Evolutionary conservation across 2,888 invertebrate species (phyloP), one percentile per base, ranked within the genome.

Genomic region (Unio delphinus): DNA sequence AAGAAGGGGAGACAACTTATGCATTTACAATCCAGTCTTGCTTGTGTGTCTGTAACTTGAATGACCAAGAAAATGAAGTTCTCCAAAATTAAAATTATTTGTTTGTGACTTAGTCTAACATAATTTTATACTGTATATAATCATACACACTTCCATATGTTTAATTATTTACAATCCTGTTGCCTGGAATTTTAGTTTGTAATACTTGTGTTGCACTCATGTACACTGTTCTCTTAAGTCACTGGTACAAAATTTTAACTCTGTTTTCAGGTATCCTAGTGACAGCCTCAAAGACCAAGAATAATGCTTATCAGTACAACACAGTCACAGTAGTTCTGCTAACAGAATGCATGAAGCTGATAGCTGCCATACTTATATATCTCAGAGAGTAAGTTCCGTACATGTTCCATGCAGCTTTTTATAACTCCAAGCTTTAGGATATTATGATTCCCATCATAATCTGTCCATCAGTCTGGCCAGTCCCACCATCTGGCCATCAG

Each of bases 331-430:
- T 96, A 58, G 97, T 98, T 54, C 92, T 97, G 74, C 89, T 96
- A 72, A 96, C 96, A 8, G 98, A 98, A 92, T 91, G 95, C 64
- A 90, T 96, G 23, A 98, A 98, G 90, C 91, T 98, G 67, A 78
- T 95, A 1, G 92, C 94, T 54, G 96, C 96, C 1, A 89, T 93
- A 54, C 79, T 91, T 67, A 90, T 96, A 5, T 97, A 89, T 80
- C 70, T 90, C 34, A 88, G 87, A 81, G 89, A 90, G 90, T 90
- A 82, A 86, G 85, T 77, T 61, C 55, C n/a, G 28, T 4, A n/a
- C 45, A 61, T 63, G 20, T 62, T 45, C 15, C 15, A 45, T 45
- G 45, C 45, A 45, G 45, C 45, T 45, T 11, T 45, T 45, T 2
- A 1, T 11, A 45, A 15, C 11, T 15, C 45, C 45, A 45, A 45